Conservation (phyloP, 1,140 invertebrate genomes). For the Heliconius congener region DNA sequence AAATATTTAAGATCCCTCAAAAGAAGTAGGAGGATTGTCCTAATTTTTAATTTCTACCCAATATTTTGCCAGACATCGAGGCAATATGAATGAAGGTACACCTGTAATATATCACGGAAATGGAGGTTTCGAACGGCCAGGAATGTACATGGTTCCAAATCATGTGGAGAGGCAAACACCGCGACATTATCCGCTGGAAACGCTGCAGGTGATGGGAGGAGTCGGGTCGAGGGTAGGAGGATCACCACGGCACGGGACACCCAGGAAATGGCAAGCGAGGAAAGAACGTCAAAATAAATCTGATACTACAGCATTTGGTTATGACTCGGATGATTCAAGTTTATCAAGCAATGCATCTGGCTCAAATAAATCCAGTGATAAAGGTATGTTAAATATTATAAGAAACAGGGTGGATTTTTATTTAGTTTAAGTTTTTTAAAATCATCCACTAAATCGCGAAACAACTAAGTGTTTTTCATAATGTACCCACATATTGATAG, state of each 20-base stretch:
- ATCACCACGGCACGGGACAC: constrained; percentile 54
- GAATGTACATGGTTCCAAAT: constrained; percentile 57
- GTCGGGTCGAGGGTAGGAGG: constrained; percentile 42
- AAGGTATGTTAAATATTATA: constrained; percentile 53
- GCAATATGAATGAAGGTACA: constrained; percentile 66
- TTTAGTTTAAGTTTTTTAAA: neutral
- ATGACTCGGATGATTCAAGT: constrained; percentile 79
- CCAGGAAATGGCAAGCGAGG: constrained; percentile 61
- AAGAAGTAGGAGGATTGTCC: neutral
- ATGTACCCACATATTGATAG: neutral
- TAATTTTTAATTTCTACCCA: constrained; percentile 20
- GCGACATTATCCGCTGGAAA: constrained; percentile 56
- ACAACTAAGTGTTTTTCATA: neutral
- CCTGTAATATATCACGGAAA: constrained; percentile 66
- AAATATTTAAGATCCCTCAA: neutral
- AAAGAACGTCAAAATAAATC: constrained; percentile 48
- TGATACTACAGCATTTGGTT: constrained; percentile 68
- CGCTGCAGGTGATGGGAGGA: constrained; percentile 50
- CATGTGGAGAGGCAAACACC: constrained; percentile 50
- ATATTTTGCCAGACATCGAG: constrained; percentile 47
- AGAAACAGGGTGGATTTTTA: neutral
- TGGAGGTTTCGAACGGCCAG: constrained; percentile 53
- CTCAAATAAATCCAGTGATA: constrained; percentile 72
- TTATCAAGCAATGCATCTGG: constrained; percentile 77
- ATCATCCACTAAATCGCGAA: neutral